Evolutionary conservation across 2,113 vertebrate genomes (phyloP).

Genomic region (Aplodontia rufa): DNA sequence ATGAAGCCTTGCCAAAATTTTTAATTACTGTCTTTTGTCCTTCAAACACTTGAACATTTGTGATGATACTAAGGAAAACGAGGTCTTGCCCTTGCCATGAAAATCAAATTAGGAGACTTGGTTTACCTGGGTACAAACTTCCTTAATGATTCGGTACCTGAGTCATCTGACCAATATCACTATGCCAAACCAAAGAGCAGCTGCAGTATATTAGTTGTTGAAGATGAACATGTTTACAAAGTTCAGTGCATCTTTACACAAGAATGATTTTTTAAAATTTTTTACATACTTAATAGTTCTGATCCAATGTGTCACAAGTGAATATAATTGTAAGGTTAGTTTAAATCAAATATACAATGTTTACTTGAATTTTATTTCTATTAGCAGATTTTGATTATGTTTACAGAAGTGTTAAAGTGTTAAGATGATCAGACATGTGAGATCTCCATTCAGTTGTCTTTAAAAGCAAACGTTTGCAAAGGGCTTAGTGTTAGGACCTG

Average conservation of each 20-base stretch:
- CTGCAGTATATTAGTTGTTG: conserved; percentile 63
- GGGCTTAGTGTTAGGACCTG: conserved; percentile 23
- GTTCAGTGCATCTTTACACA: conserved; percentile 77
- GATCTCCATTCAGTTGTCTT: conserved; percentile 39
- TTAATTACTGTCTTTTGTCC: neutral
- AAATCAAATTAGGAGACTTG: conserved; percentile 32
- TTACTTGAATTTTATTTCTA: conserved; percentile 85
- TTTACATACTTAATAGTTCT: conserved; percentile 68
- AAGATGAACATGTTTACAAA: conserved; percentile 70
- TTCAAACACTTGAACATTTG: conserved; percentile 52
- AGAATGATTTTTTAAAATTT: conserved; percentile 68
- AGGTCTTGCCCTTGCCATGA: conserved; percentile 59
- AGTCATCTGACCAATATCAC: conserved; percentile 55
- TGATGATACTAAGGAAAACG: conserved; percentile 20
- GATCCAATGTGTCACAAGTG: conserved; percentile 23
- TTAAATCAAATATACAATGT: conserved; percentile 71
- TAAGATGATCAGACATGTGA: conserved; percentile 10
- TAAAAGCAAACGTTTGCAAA: conserved; percentile 52
- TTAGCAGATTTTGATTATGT: conserved; percentile 74
- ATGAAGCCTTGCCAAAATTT: conserved; percentile 52
- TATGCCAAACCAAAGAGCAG: conserved; percentile 83
- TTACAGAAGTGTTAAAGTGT: conserved; percentile 79
- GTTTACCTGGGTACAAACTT: conserved; percentile 12
- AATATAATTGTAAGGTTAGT: conserved; percentile 53
- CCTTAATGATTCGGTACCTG: neutral